Evolutionary conservation across 92 coral and sea anemone species (phyloP).

Genomic region (Phenganax stokvisi): DNA sequence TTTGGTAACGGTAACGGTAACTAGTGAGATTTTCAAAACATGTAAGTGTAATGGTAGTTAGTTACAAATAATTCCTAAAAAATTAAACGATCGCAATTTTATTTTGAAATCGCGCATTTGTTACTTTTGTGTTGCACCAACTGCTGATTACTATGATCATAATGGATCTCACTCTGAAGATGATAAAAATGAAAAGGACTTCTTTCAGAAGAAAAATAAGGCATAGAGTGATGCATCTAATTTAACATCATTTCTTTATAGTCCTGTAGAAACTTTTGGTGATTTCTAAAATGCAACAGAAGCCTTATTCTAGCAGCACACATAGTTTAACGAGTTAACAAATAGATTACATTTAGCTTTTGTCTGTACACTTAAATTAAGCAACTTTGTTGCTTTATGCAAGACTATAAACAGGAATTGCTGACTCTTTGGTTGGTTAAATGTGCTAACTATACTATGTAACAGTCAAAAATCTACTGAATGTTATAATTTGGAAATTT

Average conservation of each 20-base stretch:
- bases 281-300: constrained; percentile 33
- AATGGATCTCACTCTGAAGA: background rate
- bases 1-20: constrained; percentile 4
- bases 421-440: no score
- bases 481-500: background rate
- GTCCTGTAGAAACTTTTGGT: background rate
- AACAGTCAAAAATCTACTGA: no score
- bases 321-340: background rate
- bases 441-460: no score
- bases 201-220: constrained; percentile 20
- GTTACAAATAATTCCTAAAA: background rate
- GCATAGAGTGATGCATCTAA: background rate
- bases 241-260: constrained; percentile 1
- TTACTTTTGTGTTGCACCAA: no score
- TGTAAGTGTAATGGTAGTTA: background rate
- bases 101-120: background rate
- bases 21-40: background rate
- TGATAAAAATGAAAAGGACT: constrained; percentile 27
- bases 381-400: background rate
- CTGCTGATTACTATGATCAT: background rate
- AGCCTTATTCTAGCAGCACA: background rate
- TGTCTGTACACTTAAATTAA: background rate
- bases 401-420: background rate
- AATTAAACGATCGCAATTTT: background rate
- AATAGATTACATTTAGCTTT: background rate